A percentile compares a stretch with the other conserved stretches of the same genome.
These are phyloP conservation scores for Apamea epomidion DNA, from an alignment of 2,888 invertebrate species.

Conservation along the genomic window DNA sequence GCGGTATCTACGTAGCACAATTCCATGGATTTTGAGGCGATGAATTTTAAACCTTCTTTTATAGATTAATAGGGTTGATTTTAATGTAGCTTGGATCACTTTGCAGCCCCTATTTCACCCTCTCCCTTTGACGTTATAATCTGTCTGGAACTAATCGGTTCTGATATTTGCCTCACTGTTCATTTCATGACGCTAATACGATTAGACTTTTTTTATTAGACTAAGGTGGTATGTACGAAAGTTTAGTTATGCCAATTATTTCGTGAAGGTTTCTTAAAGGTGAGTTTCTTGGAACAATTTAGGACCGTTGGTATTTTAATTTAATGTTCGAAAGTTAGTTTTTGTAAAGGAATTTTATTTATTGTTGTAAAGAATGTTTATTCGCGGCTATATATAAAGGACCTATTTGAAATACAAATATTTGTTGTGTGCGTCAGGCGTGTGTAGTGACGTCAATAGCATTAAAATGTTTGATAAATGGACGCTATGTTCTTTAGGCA, in stretches of 20 bases:
- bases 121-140: constrained; percentile 80
- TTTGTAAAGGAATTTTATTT: constrained; percentile 12
- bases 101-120: constrained; percentile 75
- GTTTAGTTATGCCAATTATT: constrained; percentile 1
- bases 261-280: constrained; percentile 26
- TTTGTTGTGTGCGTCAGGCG: constrained; percentile 6
- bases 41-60: constrained; percentile 41
- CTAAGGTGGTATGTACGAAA: background rate
- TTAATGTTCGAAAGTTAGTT: background rate
- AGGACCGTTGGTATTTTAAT: constrained; percentile 25
- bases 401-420: constrained; percentile 2
- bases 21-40: background rate
- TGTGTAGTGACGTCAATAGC: background rate
- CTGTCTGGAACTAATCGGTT: constrained; percentile 85
- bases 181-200: constrained; percentile 66
- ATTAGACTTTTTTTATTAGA: constrained; percentile 58
- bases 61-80: constrained; percentile 28
- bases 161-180: constrained; percentile 75
- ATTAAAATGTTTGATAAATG: background rate
- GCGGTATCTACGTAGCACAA: constrained; percentile 48
- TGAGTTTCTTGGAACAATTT: background rate
- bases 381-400: background rate
- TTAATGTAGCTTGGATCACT: constrained; percentile 27
- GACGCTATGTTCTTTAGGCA: background rate
- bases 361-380: constrained; percentile 20